These are phyloP conservation scores for Aplochiton taeniatus DNA, from an alignment of 2,797 vertebrate species.

Conservation along the genomic window DNA sequence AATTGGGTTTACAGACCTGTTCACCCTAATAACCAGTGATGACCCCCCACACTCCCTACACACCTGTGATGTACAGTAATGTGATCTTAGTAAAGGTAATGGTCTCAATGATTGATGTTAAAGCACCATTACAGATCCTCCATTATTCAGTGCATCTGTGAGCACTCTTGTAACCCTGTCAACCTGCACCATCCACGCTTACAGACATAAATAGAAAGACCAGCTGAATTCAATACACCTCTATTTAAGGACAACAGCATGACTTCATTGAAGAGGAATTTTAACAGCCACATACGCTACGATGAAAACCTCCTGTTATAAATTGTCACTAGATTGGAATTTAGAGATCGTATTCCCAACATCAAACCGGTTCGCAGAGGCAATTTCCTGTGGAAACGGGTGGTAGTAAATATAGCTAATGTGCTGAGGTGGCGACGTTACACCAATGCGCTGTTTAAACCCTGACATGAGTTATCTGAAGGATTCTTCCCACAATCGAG, in stretches of 20 bases:
- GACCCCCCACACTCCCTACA: too few species aligned
- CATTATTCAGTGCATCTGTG: conserved; percentile 25
- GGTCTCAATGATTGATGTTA: neutral
- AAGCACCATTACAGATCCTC: conserved; percentile 23
- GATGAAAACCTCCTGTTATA: conserved; percentile 26
- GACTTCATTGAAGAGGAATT: conserved; percentile 6
- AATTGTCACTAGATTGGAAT: conserved; percentile 64
- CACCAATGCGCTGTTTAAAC: conserved; percentile 75
- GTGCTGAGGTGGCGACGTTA: conserved; percentile 77
- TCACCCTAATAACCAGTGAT: too few species aligned
- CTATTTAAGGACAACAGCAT: conserved; percentile 1
- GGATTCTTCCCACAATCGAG: conserved; percentile 77
- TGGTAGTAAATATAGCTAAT: conserved; percentile 90
- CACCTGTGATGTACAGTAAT: neutral
- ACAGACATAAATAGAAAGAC: conserved; percentile 20
- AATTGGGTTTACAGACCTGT: too few species aligned
- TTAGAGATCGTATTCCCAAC: conserved; percentile 56
- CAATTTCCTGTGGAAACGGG: conserved; percentile 81
- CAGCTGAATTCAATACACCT: conserved; percentile 8
- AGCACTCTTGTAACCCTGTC: conserved; percentile 15
- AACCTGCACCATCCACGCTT: conserved; percentile 39
- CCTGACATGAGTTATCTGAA: conserved; percentile 82
- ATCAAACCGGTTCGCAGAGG: conserved; percentile 60
- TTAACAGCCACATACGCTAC: conserved; percentile 29
- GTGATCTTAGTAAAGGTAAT: neutral